Base-by-base conservation (phyloP, 2,797 vertebrate genomes). In the Pogonophryne albipinna region DNA sequence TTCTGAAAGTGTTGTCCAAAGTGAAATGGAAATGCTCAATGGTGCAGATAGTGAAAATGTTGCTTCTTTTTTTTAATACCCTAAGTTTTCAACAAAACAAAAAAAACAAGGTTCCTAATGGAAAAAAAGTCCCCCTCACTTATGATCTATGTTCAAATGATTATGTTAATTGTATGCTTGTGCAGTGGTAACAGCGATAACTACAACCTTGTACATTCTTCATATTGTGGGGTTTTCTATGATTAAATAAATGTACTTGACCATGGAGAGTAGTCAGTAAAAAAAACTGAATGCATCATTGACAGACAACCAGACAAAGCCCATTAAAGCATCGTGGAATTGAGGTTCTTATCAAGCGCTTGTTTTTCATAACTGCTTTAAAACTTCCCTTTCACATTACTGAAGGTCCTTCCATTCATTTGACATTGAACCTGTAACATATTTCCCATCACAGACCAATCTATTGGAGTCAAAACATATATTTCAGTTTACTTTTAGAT, bases 1-100 rank as follows among this genome's bases (percentile, higher is more conserved):
- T 57, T 71, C 23, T 71, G n/a, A 64, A 74, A 74, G 27, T 60
- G 49, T 74, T 72, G 47, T 78, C 53, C 59, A 61, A 65, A 49
- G 11, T 42, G 2, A 6, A 68, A 38, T 38, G 34, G 7, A 38
- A 38, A 38, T 68, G 12, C 5, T 76, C 10, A 46, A 50, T 57
- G 9, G 4, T 23, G 38, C 57, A 31, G n/a, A 76, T 10, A 12
- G 34, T 51, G 19, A 66, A 62, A 64, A 19, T 16, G 7, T 11
- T 34, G 17, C 6, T 66, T 70, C n/a, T 55, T 70, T 72, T 72
- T 55, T 70, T 72, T 10, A 41, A 62, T n/a, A n/a, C n/a, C n/a
- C n/a, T n/a, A n/a, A n/a, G n/a, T 49, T 46, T 4, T 56, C n/a
- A 58, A 20, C 23, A 17, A 5, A 1, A 27, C 5, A 27, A 27